Percentiles rank a stretch among this genome's conserved stretches.
Evolutionary conservation across 2,888 invertebrate species (phyloP).

Genomic region (Agrilus cyanescens): DNA sequence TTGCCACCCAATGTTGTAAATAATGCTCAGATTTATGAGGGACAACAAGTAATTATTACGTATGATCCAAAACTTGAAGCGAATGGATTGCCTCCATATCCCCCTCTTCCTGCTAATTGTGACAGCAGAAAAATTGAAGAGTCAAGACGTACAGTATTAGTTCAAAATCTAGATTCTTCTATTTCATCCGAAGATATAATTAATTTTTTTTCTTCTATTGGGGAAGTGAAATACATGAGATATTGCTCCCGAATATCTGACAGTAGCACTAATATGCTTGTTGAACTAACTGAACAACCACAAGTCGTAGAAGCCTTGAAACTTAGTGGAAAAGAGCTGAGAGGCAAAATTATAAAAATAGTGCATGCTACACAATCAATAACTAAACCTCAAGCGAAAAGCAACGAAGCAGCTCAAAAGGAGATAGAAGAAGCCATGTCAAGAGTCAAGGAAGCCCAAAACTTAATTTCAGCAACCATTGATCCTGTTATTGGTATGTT

Average conservation of each 20-base stretch:
- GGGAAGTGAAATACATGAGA: constrained; percentile 90
- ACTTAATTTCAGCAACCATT: constrained; percentile 85
- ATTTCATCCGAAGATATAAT: constrained; percentile 70
- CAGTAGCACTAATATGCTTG: constrained; percentile 66
- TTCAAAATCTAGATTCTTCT: constrained; percentile 65
- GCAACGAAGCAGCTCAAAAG: constrained; percentile 87
- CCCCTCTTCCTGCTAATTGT: constrained; percentile 75
- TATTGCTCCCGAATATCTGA: constrained; percentile 78
- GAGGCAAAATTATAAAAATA: constrained; percentile 57
- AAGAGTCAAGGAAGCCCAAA: constrained; percentile 90
- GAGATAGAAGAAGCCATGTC: constrained; percentile 98
- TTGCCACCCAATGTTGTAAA: constrained; percentile 85
- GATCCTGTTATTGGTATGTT: constrained; percentile 82
- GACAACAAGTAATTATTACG: constrained; percentile 69
- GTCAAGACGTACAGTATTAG: constrained; percentile 82
- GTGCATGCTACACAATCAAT: constrained; percentile 89
- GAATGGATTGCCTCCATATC: constrained; percentile 79
- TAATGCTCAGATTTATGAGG: constrained; percentile 69
- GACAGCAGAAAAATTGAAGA: constrained; percentile 90
- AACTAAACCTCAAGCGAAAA: constrained; percentile 85
- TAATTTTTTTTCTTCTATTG: constrained; percentile 74
- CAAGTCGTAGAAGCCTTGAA: constrained; percentile 76
- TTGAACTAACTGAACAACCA: constrained; percentile 90
- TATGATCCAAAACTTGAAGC: constrained; percentile 80
- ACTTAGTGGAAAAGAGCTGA: constrained; percentile 68